These are phyloP conservation scores for Scrobipalpa atriplicella DNA, from an alignment of 2,888 invertebrate genomes.

Conservation along the genomic window DNA sequence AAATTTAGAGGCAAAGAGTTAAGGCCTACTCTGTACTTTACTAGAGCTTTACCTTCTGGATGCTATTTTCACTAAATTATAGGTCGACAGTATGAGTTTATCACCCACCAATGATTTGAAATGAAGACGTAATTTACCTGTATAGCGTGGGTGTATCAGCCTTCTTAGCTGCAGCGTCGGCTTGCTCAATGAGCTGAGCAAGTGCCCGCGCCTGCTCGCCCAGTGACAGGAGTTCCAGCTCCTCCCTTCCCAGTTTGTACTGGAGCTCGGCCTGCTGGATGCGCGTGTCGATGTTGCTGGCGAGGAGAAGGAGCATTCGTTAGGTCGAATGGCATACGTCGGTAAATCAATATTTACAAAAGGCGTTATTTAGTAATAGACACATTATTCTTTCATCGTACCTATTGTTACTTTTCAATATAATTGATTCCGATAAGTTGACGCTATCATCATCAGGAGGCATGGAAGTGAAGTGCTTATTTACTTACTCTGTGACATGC, in stretches of 20 bases:
- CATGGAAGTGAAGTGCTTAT: too few species aligned
- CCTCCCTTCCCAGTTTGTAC: conserved; percentile 94
- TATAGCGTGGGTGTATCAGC: conserved; percentile 80
- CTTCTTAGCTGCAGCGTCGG: conserved; percentile 76
- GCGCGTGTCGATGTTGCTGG: conserved; percentile 93
- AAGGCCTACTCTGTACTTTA: too few species aligned
- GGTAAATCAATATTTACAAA: not conserved
- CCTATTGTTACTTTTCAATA: too few species aligned
- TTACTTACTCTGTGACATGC: conserved; percentile 94
- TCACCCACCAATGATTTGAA: not conserved
- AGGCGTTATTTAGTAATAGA: too few species aligned
- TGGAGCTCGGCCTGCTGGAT: conserved; percentile 96
- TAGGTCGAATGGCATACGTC: not conserved
- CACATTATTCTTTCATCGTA: too few species aligned
- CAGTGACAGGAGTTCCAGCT: conserved; percentile 91
- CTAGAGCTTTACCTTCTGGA: too few species aligned
- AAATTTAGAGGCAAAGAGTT: too few species aligned
- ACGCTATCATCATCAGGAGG: not conserved
- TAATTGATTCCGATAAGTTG: too few species aligned
- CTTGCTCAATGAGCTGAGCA: conserved; percentile 89
- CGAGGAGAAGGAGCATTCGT: not conserved
- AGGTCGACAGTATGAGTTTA: too few species aligned
- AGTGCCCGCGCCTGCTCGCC: conserved; percentile 92
- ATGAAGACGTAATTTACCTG: conserved; percentile 62
- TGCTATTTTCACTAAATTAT: too few species aligned